A percentile compares a stretch with the other conserved stretches of the same genome.
Conservation (phyloP, 1,140 invertebrate species). For the Leptonema lineaticorne region DNA sequence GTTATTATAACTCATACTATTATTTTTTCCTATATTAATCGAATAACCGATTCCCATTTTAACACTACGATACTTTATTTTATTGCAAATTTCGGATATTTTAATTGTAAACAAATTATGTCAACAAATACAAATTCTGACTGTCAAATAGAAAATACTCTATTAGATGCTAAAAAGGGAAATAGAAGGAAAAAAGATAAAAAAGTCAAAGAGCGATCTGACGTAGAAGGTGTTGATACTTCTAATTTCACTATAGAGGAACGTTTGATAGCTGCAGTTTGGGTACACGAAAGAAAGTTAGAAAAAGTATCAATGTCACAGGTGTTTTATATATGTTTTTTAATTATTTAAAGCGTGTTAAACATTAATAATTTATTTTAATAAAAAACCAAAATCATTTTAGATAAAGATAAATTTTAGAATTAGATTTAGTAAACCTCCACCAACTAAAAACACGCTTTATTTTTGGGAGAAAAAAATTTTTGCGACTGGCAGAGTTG, state of each 20-base stretch:
- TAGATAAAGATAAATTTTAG: constrained; percentile 44
- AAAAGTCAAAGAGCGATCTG: constrained; percentile 16
- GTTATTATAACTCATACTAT: too few species aligned
- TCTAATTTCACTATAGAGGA: constrained; percentile 44
- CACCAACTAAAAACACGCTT: constrained; percentile 45
- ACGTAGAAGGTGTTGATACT: constrained; percentile 41
- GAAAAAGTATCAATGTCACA: constrained; percentile 43
- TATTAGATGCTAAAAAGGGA: constrained; percentile 13
- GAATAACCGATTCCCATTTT: too few species aligned
- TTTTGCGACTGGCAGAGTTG: constrained; percentile 43
- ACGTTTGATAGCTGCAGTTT: constrained; percentile 44
- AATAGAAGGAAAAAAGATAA: constrained; percentile 27
- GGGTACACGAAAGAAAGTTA: constrained; percentile 44
- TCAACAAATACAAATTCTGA: background rate
- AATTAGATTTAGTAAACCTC: constrained; percentile 42
- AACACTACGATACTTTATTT: too few species aligned
- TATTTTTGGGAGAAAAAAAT: constrained; percentile 45
- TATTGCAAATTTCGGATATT: background rate
- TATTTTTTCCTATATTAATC: too few species aligned
- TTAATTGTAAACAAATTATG: background rate
- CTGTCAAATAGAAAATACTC: background rate
- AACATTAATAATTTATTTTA: background rate
- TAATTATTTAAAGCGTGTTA: background rate
- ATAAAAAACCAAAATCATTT: constrained; percentile 1
- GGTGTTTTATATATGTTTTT: constrained; percentile 29